Evolutionary conservation across 2,888 invertebrate species (phyloP), one percentile per base, ranked within the genome.

Genomic region (Microplitis deprimator): DNA sequence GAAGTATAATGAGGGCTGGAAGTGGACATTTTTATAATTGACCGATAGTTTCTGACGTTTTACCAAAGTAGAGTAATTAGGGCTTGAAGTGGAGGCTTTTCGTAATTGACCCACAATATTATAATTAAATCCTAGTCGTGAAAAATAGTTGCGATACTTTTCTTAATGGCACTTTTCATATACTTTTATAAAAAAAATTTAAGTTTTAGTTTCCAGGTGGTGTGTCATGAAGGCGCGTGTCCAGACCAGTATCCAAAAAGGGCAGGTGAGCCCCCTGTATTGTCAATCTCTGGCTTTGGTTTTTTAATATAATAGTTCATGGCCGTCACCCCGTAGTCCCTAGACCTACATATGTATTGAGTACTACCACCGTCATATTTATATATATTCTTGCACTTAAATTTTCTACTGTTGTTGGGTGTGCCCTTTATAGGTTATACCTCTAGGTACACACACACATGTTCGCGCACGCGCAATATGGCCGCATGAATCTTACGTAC

Each of bases 221-320:
- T 62, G 65, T 6, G 50, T 69, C 62, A 50, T 50, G 50, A 20
- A 13, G 65, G 29, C 65, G 65, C 65, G 65, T 65, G 65, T 65
- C 65, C 65, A 6, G 65, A 29, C 38, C n/a, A 61, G 13, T 65
- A 39, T 7, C 1, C 38, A 3, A 60, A 60, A 67, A 67, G 87
- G 89, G 89, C 89, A 89, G 89, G 89, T 89, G 89, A 87, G 89
- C 89, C 88, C 89, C 88, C 89, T 87, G 89, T 87, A 89, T 89
- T 89, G 89, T 89, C 88, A 89, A 89, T 89, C 89, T 89, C 88
- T 85, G 84, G 82, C 80, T 77, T 80, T 82, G 65, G 50, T 73
- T 70, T 62, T 41, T 61, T 7, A 17, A 62, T n/a, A 62, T 17
- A 20, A 20, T 16, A 8, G 16, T 17, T 62, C 16, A 16, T 20